A percentile compares a stretch with the other conserved stretches of the same genome.
Evolutionary conservation across 2,113 vertebrate genomes (phyloP).

Genomic region (Tychaedon coryphoeus): DNA sequence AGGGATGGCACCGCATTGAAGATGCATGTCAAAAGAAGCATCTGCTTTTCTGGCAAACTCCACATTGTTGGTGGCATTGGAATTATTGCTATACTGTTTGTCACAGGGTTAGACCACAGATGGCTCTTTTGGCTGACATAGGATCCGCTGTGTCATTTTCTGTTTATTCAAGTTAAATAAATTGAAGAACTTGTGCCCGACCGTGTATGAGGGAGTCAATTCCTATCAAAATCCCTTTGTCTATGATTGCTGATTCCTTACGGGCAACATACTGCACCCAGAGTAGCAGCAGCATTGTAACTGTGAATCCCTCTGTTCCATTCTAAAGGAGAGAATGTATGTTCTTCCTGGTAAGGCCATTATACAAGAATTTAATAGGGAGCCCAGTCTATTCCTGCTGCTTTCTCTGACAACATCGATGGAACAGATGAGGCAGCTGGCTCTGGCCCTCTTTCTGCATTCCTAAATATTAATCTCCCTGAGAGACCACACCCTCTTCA

Average conservation of each 20-base stretch:
- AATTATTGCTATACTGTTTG: conserved; percentile 57
- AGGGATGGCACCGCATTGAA: neutral
- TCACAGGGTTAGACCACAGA: conserved; percentile 58
- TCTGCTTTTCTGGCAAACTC: conserved; percentile 70
- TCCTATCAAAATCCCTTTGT: conserved; percentile 8
- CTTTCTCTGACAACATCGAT: neutral
- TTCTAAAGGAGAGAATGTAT: neutral
- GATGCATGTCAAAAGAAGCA: conserved; percentile 62
- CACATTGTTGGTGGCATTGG: conserved; percentile 51
- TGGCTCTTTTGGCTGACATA: conserved; percentile 67
- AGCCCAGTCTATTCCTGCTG: neutral
- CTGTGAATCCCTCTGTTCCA: neutral
- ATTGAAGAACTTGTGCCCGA: conserved; percentile 9
- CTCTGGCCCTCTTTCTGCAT: neutral
- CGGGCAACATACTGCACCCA: neutral
- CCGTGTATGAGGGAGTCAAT: neutral
- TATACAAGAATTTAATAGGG: neutral
- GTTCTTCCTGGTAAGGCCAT: neutral
- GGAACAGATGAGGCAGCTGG: neutral
- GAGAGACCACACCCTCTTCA: neutral
- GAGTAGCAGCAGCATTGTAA: neutral
- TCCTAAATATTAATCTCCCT: neutral
- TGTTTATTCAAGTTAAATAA: conserved; percentile 54
- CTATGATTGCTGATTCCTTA: neutral
- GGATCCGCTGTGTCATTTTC: conserved; percentile 24